Conservation (phyloP, 2,113 vertebrate species). For the Genyomyrus donnyi region DNA sequence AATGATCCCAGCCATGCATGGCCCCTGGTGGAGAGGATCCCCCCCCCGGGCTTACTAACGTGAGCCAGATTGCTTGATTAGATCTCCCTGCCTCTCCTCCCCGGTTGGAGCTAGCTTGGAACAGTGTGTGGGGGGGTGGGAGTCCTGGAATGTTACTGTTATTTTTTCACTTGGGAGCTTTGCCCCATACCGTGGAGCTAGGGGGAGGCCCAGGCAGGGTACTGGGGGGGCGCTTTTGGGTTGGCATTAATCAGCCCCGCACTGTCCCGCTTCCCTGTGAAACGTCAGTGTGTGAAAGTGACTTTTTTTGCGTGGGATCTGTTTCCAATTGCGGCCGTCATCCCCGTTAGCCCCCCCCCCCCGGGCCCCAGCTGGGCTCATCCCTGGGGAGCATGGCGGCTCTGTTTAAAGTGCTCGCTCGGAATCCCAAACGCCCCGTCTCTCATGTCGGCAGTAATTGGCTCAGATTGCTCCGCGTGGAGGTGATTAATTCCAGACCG, state of each 20-base stretch:
- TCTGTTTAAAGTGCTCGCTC: constrained; percentile 19
- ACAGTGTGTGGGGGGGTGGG: not conserved
- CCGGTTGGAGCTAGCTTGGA: not conserved
- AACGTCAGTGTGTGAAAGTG: constrained; percentile 46
- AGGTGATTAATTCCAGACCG: constrained; percentile 65
- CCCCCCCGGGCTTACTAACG: not conserved
- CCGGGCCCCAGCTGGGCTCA: constrained; percentile 19
- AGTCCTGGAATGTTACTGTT: constrained; percentile 17
- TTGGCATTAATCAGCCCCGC: constrained; percentile 47
- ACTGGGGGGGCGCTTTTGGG: constrained; percentile 30
- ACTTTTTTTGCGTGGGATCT: constrained; percentile 45
- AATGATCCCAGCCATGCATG: not conserved
- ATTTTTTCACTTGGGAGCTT: not conserved
- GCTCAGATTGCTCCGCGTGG: constrained; percentile 61
- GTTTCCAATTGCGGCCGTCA: constrained; percentile 61
- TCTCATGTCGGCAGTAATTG: constrained; percentile 56
- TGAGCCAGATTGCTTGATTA: constrained; percentile 17
- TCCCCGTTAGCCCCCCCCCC: constrained; percentile 40
- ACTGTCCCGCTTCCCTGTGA: constrained; percentile 41
- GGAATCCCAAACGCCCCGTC: constrained; percentile 36
- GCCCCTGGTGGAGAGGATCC: not conserved
- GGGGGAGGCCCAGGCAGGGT: not conserved
- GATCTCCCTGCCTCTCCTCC: not conserved
- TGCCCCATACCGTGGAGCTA: not conserved
- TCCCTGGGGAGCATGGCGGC: constrained; percentile 10